A percentile compares a stretch with the other conserved stretches of the same genome.
These are phyloP conservation scores for Drosophila nikananu DNA, from an alignment of 1,140 invertebrate genomes.

Conservation along the genomic window DNA sequence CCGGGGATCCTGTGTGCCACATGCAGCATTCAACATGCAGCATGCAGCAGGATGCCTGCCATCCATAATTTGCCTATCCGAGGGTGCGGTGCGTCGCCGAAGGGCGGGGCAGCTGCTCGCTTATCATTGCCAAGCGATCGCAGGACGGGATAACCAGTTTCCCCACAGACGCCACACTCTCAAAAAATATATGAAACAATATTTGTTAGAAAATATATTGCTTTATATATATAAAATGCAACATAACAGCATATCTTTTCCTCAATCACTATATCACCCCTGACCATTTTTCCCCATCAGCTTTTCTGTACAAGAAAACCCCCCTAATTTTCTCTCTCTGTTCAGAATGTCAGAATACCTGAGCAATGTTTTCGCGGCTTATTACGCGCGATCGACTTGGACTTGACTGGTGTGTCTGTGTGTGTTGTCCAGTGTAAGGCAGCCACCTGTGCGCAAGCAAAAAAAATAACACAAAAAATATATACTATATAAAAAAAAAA, in stretches of 20 bases:
- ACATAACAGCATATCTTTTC: too few species aligned
- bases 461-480: slow-evolving; percentile 16
- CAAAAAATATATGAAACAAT: neutral
- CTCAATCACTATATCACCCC: neutral
- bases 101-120: slow-evolving; percentile 26
- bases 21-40: neutral
- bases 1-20: neutral
- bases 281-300: too few species aligned
- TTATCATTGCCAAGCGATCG: slow-evolving; percentile 33
- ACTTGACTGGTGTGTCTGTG: neutral
- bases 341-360: slow-evolving; percentile 49
- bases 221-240: too few species aligned
- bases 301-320: too few species aligned
- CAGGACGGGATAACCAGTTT: slow-evolving; percentile 30
- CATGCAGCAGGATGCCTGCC: slow-evolving; percentile 7
- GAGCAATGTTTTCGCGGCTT: slow-evolving; percentile 82
- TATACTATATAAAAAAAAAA: too few species aligned
- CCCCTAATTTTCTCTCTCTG: neutral
- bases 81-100: neutral
- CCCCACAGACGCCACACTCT: neutral
- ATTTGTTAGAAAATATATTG: neutral
- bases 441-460: slow-evolving; percentile 78
- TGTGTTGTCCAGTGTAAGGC: slow-evolving; percentile 36
- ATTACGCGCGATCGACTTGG: slow-evolving; percentile 76
- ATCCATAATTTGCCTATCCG: slow-evolving; percentile 45